phyloP scores from a whole-genome alignment of 2,797 vertebrate genomes.

The Lophotriccus pileatus region DNA sequence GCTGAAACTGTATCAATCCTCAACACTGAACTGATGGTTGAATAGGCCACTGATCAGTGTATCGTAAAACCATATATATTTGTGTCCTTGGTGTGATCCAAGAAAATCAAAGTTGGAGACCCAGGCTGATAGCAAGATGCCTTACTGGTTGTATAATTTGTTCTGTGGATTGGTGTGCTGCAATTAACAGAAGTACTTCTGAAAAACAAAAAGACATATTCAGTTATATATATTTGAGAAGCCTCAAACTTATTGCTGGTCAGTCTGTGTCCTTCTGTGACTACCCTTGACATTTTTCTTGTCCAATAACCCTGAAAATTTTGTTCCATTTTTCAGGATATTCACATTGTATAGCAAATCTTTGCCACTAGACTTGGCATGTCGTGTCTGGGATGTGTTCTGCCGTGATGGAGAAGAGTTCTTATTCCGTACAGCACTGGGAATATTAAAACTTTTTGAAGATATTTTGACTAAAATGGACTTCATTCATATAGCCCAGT shows the following conservation, averaged over 20 bases:
- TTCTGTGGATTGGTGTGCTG: not conserved
- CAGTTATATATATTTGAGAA: not conserved
- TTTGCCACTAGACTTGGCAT: constrained; percentile 91
- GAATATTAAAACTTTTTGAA: constrained; percentile 88
- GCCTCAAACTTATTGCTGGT: not conserved
- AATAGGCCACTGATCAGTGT: not conserved
- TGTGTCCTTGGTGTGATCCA: not conserved
- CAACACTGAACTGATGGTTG: not conserved
- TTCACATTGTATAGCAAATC: constrained; percentile 96
- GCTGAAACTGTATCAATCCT: not conserved
- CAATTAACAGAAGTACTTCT: not conserved
- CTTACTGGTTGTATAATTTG: not conserved
- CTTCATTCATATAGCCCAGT: constrained; percentile 96
- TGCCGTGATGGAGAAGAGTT: constrained; percentile 95
- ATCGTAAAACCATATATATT: not conserved
- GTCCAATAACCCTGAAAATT: not conserved
- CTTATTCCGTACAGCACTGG: constrained; percentile 90
- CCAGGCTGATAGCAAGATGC: not conserved
- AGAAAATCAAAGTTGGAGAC: not conserved
- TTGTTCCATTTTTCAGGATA: constrained; percentile 79
- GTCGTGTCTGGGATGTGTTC: constrained; percentile 96
- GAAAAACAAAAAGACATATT: not conserved
- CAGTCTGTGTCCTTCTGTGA: not conserved
- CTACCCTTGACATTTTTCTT: not conserved
- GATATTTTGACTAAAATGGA: constrained; percentile 94